These are phyloP conservation scores for Phrynocephalus versicolor DNA, from an alignment of 2,113 vertebrate species.

Conservation along the genomic window DNA sequence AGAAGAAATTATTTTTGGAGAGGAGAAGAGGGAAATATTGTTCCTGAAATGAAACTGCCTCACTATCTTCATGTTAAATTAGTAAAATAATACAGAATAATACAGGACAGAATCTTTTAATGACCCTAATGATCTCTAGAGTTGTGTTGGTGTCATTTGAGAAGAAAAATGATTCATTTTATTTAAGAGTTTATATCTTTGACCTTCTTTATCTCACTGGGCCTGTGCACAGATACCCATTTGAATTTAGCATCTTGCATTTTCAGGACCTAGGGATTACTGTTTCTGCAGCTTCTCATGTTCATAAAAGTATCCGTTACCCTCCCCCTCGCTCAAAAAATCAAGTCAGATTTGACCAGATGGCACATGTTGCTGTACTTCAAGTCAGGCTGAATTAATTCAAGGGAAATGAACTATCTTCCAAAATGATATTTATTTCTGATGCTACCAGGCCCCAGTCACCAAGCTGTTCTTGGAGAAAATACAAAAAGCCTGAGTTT, in stretches of 20 bases:
- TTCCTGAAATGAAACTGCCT: slow-evolving; percentile 33
- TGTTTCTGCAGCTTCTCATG: slow-evolving; percentile 48
- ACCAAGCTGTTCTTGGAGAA: slow-evolving; percentile 61
- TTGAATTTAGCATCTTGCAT: slow-evolving; percentile 63
- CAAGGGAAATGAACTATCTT: slow-evolving; percentile 61
- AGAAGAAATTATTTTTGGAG: background rate
- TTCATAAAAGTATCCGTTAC: slow-evolving; percentile 65
- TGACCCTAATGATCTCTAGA: background rate
- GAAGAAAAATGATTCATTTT: slow-evolving; percentile 54
- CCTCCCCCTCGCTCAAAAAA: slow-evolving; percentile 67
- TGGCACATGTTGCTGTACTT: slow-evolving; percentile 55
- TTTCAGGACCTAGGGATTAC: slow-evolving; percentile 47
- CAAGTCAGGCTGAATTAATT: slow-evolving; percentile 68
- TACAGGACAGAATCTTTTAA: background rate
- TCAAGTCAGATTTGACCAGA: slow-evolving; percentile 66
- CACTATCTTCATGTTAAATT: slow-evolving; percentile 31
- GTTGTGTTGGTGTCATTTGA: slow-evolving; percentile 34
- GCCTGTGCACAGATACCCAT: slow-evolving; percentile 15
- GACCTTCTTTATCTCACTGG: slow-evolving; percentile 32
- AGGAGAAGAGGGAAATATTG: background rate
- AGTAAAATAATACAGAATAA: background rate
- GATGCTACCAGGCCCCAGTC: slow-evolving; percentile 48
- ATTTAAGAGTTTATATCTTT: slow-evolving; percentile 50
- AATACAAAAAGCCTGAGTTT: slow-evolving; percentile 36
- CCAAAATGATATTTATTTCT: slow-evolving; percentile 70